These are phyloP conservation scores for Patella caerulea DNA, from an alignment of 2,888 invertebrate species.

Conservation along the genomic window DNA sequence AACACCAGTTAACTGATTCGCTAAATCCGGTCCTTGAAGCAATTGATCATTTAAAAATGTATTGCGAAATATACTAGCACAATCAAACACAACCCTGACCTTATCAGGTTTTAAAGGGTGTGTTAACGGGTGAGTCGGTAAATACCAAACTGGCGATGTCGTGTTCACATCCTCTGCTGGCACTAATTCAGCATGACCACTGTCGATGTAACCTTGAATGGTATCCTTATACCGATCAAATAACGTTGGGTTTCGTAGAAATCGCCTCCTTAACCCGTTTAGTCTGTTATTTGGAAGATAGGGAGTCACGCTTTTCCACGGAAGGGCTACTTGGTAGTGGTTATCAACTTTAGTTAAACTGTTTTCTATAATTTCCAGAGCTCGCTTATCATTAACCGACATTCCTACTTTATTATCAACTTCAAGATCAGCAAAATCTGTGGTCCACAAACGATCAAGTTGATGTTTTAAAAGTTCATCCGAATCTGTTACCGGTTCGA, in stretches of 20 bases:
- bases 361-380: not conserved
- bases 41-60: slow-evolving; percentile 29
- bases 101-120: slow-evolving; percentile 24
- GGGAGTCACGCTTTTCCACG: not conserved
- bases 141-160: slow-evolving; percentile 23
- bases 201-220: not conserved
- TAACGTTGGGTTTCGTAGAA: not conserved
- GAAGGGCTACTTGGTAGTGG: not conserved
- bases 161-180: not conserved
- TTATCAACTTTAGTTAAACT: not conserved
- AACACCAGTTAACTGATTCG: slow-evolving; percentile 25
- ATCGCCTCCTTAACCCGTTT: not conserved
- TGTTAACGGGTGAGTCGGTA: slow-evolving; percentile 28
- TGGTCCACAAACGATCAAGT: not conserved
- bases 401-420: not conserved
- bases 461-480: not conserved
- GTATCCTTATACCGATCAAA: not conserved
- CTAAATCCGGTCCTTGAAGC: slow-evolving; percentile 29
- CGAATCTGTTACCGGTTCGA: not conserved
- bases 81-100: not conserved
- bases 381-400: not conserved
- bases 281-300: slow-evolving; percentile 3
- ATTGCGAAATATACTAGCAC: slow-evolving; percentile 19
- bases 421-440: not conserved
- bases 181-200: not conserved